These are phyloP conservation scores for Drosophila serrata DNA, from an alignment of 1,140 invertebrate genomes.

Conservation along the genomic window DNA sequence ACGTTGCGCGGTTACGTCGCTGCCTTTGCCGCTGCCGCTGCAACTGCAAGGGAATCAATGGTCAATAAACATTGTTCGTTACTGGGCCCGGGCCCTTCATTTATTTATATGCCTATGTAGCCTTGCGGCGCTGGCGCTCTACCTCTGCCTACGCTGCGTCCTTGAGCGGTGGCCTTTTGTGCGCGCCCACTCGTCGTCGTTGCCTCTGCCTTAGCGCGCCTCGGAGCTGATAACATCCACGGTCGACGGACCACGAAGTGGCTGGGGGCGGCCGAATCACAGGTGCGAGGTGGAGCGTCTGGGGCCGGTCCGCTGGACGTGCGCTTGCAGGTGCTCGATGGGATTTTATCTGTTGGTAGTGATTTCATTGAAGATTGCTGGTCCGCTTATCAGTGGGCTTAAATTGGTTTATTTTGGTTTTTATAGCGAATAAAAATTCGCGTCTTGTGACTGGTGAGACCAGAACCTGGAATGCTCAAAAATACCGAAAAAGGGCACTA, in stretches of 20 bases:
- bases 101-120: slow-evolving; percentile 51
- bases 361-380: slow-evolving; percentile 56
- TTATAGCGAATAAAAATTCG: slow-evolving; percentile 48
- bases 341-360: slow-evolving; percentile 19
- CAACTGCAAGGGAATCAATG: slow-evolving; percentile 36
- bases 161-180: slow-evolving; percentile 61
- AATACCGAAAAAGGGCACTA: neutral
- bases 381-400: slow-evolving; percentile 45
- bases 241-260: slow-evolving; percentile 16
- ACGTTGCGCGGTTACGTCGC: slow-evolving; percentile 60
- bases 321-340: slow-evolving; percentile 28
- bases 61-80: slow-evolving; percentile 41
- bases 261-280: slow-evolving; percentile 43
- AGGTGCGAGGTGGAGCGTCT: slow-evolving; percentile 25
- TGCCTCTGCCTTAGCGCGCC: slow-evolving; percentile 60
- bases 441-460: slow-evolving; percentile 40
- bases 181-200: slow-evolving; percentile 45
- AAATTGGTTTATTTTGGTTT: slow-evolving; percentile 37
- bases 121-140: slow-evolving; percentile 30
- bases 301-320: slow-evolving; percentile 14
- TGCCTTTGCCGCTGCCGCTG: slow-evolving; percentile 15
- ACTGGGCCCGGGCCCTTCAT: slow-evolving; percentile 39
- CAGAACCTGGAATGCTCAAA: slow-evolving; percentile 11
- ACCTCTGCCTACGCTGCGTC: slow-evolving; percentile 55
- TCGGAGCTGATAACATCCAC: slow-evolving; percentile 71